Base-by-base conservation (phyloP, 2,797 vertebrate genomes). In the Sebastes dallii region DNA sequence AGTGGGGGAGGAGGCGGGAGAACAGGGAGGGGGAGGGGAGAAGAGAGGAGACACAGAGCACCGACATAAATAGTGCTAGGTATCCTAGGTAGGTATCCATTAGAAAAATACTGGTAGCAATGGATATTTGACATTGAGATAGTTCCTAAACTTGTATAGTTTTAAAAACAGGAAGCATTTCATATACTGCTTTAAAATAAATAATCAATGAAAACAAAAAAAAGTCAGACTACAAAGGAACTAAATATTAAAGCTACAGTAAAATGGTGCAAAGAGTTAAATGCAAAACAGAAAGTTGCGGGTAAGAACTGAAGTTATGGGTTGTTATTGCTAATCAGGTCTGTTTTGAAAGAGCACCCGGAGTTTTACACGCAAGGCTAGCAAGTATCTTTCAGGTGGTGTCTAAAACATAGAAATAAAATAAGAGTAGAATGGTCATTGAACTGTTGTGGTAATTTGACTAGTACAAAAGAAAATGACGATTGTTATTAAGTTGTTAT, bases 21-120 rank as follows among this genome's bases (percentile, higher is more conserved):
- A 36, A n/a, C n/a, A 36, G 11, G 30, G 64, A 81, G 82, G 86
- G 70, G 77, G 79, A 75, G 75, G 82, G 87, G 84, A 72, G 25
- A 67, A 67, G 56, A 82, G 36, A 54, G 16, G 61, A 29, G 67
- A 66, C 24, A 79, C 34, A 32, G 25, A n/a, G 16, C 54, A 65
- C n/a, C 6, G 18, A 81, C 61, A 69, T 39, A n/a, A 69, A 69
- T 4, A 22, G 29, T 18, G 59, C 12, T 39, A 20, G 30, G 16
- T 50, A 20, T 50, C 3, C 18, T 50, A 18, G 46, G 46, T 50
- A 50, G 46, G 18, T 27, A 55, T 52, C 58, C 77, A 39, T 75
- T 46, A 13, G 9, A 36, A 60, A 68, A n/a, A 69, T 13, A 16
- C 55, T n/a, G 82, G n/a, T n/a, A 20, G 50, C 7, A 32, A 69